phyloP scores from a whole-genome alignment of 2,888 invertebrate species.

The Nematopogon swammerdamellus region DNA sequence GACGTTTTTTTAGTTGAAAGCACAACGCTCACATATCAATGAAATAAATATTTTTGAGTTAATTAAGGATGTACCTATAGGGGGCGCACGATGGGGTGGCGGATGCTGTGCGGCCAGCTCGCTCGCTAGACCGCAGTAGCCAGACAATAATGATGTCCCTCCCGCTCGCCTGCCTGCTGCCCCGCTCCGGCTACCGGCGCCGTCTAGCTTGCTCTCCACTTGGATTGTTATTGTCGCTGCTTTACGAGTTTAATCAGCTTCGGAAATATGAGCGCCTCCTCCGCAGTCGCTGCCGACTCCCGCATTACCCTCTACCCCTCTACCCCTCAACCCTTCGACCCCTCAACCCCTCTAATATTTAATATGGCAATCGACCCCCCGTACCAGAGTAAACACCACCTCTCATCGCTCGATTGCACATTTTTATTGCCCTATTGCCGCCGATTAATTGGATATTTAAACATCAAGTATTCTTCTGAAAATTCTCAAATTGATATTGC shows the following conservation, averaged over 20 bases:
- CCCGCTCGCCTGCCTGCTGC: not conserved
- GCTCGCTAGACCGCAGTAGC: too few species aligned
- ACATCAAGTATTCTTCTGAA: too few species aligned
- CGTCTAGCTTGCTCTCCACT: slow-evolving; percentile 7
- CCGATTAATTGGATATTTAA: not conserved
- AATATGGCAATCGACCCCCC: not conserved
- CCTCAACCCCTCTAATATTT: slow-evolving; percentile 13
- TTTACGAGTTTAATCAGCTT: slow-evolving; percentile 27
- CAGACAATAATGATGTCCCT: not conserved
- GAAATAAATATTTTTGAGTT: too few species aligned
- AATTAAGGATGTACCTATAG: too few species aligned
- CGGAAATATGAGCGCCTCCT: slow-evolving; percentile 1
- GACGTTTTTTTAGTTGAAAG: too few species aligned
- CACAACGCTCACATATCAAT: too few species aligned
- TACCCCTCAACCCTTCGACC: too few species aligned
- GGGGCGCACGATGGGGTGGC: too few species aligned
- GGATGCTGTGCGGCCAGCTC: too few species aligned
- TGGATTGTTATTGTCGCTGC: slow-evolving; percentile 30
- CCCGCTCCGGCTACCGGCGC: not conserved
- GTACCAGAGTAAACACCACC: not conserved
- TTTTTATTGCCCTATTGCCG: slow-evolving; percentile 9
- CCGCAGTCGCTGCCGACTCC: not conserved
- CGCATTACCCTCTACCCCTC: slow-evolving; percentile 13
- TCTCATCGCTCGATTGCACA: slow-evolving; percentile 6
- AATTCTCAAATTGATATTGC: too few species aligned